phyloP scores from a whole-genome alignment of 1,140 invertebrate species.

The Bicyclus anynana region DNA sequence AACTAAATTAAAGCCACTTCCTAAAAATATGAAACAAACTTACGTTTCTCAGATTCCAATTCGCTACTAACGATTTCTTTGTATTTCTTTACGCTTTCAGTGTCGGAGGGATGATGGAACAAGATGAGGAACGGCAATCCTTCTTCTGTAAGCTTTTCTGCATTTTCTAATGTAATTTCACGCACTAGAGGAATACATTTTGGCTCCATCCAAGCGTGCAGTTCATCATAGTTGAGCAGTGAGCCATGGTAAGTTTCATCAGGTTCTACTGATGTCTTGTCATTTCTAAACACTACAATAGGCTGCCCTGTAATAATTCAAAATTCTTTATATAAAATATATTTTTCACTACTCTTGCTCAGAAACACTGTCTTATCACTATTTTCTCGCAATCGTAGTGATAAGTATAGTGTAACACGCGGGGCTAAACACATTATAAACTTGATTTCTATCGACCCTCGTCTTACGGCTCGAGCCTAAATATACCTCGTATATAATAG shows the following conservation, averaged over 20 bases:
- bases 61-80: constrained; percentile 89
- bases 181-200: constrained; percentile 92
- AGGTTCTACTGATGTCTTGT: constrained; percentile 86
- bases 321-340: too few species aligned
- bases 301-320: constrained; percentile 69
- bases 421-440: too few species aligned
- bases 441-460: too few species aligned
- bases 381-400: too few species aligned
- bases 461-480: too few species aligned
- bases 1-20: too few species aligned
- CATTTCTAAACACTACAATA: constrained; percentile 89
- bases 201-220: constrained; percentile 91
- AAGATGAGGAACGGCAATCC: constrained; percentile 98
- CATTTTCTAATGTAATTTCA: constrained; percentile 99
- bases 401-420: too few species aligned
- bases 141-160: constrained; percentile 99
- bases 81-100: constrained; percentile 90
- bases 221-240: constrained; percentile 85
- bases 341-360: too few species aligned
- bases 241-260: constrained; percentile 89
- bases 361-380: background rate
- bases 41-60: constrained; percentile 94
- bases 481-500: too few species aligned
- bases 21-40: constrained; percentile 62
- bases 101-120: constrained; percentile 94